These are phyloP conservation scores for Thereva nobilitata DNA, from an alignment of 2,888 invertebrate genomes.

Conservation along the genomic window DNA sequence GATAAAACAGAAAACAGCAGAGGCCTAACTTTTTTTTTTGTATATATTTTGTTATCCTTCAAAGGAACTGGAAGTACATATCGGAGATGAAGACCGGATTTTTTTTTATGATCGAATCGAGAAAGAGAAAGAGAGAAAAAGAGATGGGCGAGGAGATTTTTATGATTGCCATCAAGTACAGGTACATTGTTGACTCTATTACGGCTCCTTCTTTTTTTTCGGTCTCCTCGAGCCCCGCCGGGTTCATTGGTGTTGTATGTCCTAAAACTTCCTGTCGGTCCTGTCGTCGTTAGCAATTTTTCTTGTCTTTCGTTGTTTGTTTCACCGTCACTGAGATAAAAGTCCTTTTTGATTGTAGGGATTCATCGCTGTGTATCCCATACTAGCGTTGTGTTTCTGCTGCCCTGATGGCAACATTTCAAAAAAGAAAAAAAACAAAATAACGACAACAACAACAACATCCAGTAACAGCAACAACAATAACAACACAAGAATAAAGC, in stretches of 20 bases:
- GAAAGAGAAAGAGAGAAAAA: background rate
- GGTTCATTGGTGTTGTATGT: no score
- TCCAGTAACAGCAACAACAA: no score
- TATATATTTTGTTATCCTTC: background rate
- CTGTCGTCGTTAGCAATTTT: slow-evolving; percentile 16
- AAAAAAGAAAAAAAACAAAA: no score
- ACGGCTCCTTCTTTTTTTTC: slow-evolving; percentile 6
- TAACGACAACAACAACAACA: no score
- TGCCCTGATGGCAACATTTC: no score
- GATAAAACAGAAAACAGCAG: slow-evolving; percentile 7
- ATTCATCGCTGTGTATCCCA: background rate
- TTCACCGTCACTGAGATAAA: slow-evolving; percentile 5
- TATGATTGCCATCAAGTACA: slow-evolving; percentile 22
- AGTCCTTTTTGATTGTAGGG: slow-evolving; percentile 10
- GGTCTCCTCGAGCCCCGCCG: background rate
- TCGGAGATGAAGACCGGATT: background rate
- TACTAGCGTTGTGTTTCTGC: background rate
- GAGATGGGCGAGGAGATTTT: slow-evolving; percentile 7
- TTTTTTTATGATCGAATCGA: background rate
- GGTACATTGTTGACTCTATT: slow-evolving; percentile 21
- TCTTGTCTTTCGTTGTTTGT: background rate
- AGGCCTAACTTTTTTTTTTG: background rate
- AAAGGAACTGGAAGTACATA: no score
- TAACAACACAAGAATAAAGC: no score
- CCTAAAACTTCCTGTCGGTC: no score